Base-by-base conservation (phyloP, 2,888 invertebrate species). In the Catonia carolina region DNA sequence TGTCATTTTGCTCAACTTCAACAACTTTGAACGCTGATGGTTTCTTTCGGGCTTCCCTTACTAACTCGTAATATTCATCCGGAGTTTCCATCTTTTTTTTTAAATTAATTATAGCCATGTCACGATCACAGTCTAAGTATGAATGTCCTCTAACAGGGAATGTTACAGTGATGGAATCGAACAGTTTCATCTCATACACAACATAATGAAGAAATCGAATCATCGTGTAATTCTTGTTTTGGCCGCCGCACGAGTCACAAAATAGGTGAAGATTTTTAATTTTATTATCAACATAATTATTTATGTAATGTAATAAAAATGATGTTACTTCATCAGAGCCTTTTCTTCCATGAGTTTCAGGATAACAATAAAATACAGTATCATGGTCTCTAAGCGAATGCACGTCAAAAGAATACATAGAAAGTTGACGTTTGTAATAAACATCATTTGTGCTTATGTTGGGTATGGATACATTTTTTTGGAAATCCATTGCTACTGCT, bases 401-500 rank as follows among this genome's bases (percentile, higher is more conserved):
- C 12, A 41, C 6, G 22, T 41, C 22, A 17, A 41, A 41, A 41
- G 41, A 41, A 20, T 18, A 56, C 33, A 51, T 27, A 15, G 51
- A 51, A n/a, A 51, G 15, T 35, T 56, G 51, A 1, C 53, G 27
- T 37, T 51, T 42, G 36, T 56, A 41, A 27, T 47, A 47, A 1
- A 54, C 36, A 8, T 54, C 47, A 54, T 54, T 55, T 2, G 49
- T 55, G 12, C 27, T 17, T 17, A 57, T 36, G n/a, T 55, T 55
- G 1, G 55, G 55, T 15, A 53, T 31, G 10, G 10, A 10, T 14
- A 31, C 27, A 41, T 57, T 57, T 20, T 57, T 57, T 7, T 49
- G 41, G 17, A 49, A 57, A 20, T 47, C 57, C 49, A 47, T 49
- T 2, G 33, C 39, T 1, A 57, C 48, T 10, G 47, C 47, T 33